Evolutionary conservation across 2,113 vertebrate genomes (phyloP), one percentile per base, ranked within the genome.

Genomic region (Corythornis cristatus): DNA sequence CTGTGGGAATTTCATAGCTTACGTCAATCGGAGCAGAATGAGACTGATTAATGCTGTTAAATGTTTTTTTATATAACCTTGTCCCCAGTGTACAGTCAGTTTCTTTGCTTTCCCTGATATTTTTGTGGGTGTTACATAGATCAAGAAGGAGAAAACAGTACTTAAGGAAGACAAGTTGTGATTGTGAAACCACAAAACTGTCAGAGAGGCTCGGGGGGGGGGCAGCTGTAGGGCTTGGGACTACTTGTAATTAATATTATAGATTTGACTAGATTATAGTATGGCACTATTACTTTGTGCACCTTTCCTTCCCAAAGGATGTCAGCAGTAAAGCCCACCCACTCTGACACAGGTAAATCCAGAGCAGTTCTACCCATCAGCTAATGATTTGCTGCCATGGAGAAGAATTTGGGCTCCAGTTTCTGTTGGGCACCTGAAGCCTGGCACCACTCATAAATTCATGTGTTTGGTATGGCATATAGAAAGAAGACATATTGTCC

Each of bases 1-100:
- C 96, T 68, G 9, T 86, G 91, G 89, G 91, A 96, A 89, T 95
- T 93, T 95, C 83, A 16, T 45, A 67, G 43, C 60, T 93, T 94
- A 94, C 72, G 72, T 93, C 93, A 96, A 51, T 92, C 79, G 84
- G 60, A 92, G 87, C 82, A 91, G 68, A 93, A 85, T 19, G 56
- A 94, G 58, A 45, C 89, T 85, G 79, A 87, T 37, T 37, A 37
- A 37, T 37, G 37, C 37, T 89, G 56, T 61, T 64, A 58, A 93
- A 54, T 76, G 29, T 83, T 83, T 93, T 45, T 64, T 93, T 92
- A 92, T 72, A 65, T 88, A 91, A 76, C 68, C 54, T 18, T 0
- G 56, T 94, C 93, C 91, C 82, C 67, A 37, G 93, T 45, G 93
- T 83, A 42, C 8, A 29, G 82, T 70, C 67, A 46, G 43, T 91